Conservation (phyloP, 2,888 invertebrate species). For the Meliscaeva auricollis region DNA sequence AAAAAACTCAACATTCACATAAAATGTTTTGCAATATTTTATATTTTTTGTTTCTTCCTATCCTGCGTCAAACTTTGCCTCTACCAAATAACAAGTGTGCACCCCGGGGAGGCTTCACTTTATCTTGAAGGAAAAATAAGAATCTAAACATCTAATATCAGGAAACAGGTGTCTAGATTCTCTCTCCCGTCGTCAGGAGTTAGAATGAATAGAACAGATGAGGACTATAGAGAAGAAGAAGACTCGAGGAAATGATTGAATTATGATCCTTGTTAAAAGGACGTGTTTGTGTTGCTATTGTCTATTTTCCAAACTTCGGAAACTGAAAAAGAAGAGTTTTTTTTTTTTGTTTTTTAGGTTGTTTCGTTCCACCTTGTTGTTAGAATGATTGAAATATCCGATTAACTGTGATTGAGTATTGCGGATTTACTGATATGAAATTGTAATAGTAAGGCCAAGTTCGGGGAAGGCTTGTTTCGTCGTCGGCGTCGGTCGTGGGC, state of each 20-base stretch:
- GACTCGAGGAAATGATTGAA: constrained; percentile 55
- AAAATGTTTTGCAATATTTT: constrained; percentile 58
- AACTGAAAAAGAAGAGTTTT: not conserved
- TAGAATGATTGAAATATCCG: constrained; percentile 65
- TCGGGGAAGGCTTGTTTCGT: not conserved
- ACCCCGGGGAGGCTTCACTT: not conserved
- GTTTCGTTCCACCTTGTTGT: constrained; percentile 13
- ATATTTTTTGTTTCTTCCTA: constrained; percentile 3
- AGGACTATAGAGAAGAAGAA: not conserved
- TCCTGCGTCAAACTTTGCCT: constrained; percentile 10
- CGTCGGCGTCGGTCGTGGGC: no score
- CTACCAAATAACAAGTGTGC: not conserved
- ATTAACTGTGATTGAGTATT: constrained; percentile 69
- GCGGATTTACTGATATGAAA: constrained; percentile 54
- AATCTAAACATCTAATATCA: not conserved
- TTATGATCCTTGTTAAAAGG: constrained; percentile 64
- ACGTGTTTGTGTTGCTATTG: constrained; percentile 33
- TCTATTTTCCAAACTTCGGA: constrained; percentile 23
- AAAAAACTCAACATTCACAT: constrained; percentile 41
- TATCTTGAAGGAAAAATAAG: constrained; percentile 7
- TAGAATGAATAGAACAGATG: not conserved
- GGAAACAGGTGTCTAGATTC: constrained; percentile 58
- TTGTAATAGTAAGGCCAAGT: not conserved
- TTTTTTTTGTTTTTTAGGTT: constrained; percentile 20
- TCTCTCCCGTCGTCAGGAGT: not conserved